phyloP scores from a whole-genome alignment of 2,888 invertebrate species.

The Bombylius discolor region DNA sequence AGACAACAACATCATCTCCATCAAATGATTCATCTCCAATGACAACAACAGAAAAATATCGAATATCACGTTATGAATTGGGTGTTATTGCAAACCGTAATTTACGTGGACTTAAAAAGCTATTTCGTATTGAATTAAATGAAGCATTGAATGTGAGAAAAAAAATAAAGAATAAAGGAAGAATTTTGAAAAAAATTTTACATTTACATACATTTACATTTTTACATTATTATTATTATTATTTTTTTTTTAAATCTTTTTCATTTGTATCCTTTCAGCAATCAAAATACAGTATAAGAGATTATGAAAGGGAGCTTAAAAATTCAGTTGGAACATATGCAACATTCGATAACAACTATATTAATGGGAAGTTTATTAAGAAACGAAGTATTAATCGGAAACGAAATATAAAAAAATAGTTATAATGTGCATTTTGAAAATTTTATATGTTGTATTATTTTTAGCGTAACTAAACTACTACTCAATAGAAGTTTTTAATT shows the following conservation, averaged over 20 bases:
- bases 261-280: slow-evolving; percentile 20
- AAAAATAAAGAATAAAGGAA: background rate
- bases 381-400: no score
- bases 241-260: slow-evolving; percentile 6
- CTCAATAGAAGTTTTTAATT: no score
- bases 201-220: background rate
- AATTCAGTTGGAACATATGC: slow-evolving; percentile 18
- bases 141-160: slow-evolving; percentile 32
- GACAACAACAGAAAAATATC: slow-evolving; percentile 27
- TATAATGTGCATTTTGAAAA: no score
- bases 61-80: slow-evolving; percentile 31
- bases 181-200: background rate
- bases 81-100: slow-evolving; percentile 33
- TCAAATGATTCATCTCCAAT: slow-evolving; percentile 1
- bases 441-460: no score
- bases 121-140: slow-evolving; percentile 28
- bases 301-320: slow-evolving; percentile 27
- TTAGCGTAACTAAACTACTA: no score
- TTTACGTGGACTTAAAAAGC: slow-evolving; percentile 30
- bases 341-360: background rate
- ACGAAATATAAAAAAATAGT: no score
- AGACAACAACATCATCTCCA: background rate
- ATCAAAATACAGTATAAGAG: slow-evolving; percentile 29
- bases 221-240: background rate
- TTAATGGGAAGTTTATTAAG: background rate